These are phyloP conservation scores for Coenobita brevimanus DNA, from an alignment of 1,140 invertebrate species.

Conservation along the genomic window DNA sequence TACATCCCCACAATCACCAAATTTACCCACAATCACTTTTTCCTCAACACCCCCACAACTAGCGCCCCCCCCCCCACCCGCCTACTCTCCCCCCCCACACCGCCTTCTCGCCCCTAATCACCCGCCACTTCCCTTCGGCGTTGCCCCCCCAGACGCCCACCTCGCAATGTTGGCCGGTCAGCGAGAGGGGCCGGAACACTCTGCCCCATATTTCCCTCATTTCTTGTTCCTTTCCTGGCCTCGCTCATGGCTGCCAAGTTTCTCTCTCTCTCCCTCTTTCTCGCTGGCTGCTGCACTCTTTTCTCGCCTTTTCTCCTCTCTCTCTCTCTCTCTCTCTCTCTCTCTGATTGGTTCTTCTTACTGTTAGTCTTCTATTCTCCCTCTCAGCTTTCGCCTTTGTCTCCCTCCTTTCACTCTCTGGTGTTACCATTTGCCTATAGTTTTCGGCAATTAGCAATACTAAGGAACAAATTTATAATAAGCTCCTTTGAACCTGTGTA, in stretches of 20 bases:
- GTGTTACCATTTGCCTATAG: background rate
- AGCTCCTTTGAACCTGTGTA: too few relatives aligned
- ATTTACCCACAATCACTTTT: too few relatives aligned
- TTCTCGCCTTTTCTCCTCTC: background rate
- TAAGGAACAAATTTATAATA: too few relatives aligned
- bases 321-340: constrained; percentile 10
- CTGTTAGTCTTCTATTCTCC: constrained; percentile 7
- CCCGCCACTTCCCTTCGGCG: too few relatives aligned
- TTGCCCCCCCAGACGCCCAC: too few relatives aligned
- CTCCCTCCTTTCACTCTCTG: background rate
- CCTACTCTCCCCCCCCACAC: too few relatives aligned
- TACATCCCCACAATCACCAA: too few relatives aligned
- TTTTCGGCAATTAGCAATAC: too few relatives aligned
- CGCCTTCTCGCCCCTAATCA: too few relatives aligned
- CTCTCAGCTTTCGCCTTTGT: constrained; percentile 14
- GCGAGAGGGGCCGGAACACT: constrained; percentile 37
- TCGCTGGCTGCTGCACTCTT: background rate
- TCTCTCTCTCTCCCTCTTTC: constrained; percentile 3
- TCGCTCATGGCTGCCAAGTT: constrained; percentile 16
- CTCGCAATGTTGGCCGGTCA: constrained; percentile 33
- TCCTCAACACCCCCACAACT: too few relatives aligned
- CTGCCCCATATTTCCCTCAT: constrained; percentile 62
- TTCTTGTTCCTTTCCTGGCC: constrained; percentile 52
- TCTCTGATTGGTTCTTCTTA: background rate
- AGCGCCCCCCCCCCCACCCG: too few relatives aligned